phyloP scores from a whole-genome alignment of 2,113 vertebrate genomes.

The Melierax canorus region DNA sequence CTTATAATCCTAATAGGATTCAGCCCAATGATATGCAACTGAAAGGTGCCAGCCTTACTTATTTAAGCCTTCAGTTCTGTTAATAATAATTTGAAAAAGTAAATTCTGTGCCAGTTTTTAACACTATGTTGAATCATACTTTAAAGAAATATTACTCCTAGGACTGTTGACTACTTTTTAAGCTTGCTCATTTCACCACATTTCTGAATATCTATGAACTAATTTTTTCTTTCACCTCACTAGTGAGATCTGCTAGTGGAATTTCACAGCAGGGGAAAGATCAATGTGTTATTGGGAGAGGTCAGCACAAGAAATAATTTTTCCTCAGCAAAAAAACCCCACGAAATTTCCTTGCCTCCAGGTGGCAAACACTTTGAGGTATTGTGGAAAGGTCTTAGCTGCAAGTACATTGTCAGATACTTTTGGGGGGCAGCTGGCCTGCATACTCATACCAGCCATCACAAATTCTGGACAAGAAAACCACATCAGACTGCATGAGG shows the following conservation, averaged over 20 bases:
- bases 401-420: neutral
- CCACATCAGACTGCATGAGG: neutral
- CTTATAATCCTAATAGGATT: neutral
- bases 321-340: neutral
- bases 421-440: neutral
- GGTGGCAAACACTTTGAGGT: neutral
- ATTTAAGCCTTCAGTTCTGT: neutral
- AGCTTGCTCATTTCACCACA: neutral
- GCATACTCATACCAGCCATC: neutral
- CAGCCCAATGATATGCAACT: neutral
- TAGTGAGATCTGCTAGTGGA: neutral
- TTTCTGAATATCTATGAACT: neutral
- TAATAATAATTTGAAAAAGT: neutral
- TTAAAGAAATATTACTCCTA: neutral
- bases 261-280: conserved; percentile 6
- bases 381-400: neutral
- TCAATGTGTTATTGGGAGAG: neutral
- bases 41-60: neutral
- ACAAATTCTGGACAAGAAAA: neutral
- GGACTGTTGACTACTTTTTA: neutral
- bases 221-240: neutral
- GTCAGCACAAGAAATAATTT: neutral
- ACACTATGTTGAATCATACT: neutral
- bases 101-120: neutral
- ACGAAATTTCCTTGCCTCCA: neutral